Percentiles rank a stretch among this genome's conserved stretches.
Evolutionary conservation across 2,888 invertebrate genomes (phyloP).

Genomic region (Epicampocera succincta): DNA sequence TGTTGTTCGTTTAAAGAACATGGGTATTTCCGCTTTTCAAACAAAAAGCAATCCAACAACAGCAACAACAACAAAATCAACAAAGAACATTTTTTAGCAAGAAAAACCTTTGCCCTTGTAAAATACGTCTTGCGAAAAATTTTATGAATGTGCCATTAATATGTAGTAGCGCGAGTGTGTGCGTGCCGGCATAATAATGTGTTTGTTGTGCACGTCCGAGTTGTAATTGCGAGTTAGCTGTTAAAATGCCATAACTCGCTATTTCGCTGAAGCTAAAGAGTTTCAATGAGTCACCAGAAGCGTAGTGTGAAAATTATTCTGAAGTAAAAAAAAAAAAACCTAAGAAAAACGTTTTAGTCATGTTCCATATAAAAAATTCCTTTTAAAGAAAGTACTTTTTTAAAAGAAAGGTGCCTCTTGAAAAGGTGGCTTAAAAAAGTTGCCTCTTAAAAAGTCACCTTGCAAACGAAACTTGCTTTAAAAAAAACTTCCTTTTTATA

Average conservation of each 20-base stretch:
- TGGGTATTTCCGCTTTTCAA: conserved; percentile 65
- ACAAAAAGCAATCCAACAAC: conserved; percentile 13
- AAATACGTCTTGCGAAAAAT: conserved; percentile 10
- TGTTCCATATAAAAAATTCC: not conserved
- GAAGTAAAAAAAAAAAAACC: no score
- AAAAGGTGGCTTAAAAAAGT: not conserved
- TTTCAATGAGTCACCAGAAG: conserved; percentile 22
- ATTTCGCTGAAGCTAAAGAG: conserved; percentile 16
- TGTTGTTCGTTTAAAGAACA: conserved; percentile 56
- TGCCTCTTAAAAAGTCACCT: not conserved
- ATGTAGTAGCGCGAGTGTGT: conserved; percentile 1
- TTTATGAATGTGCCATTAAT: conserved; percentile 4
- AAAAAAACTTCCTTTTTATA: not conserved
- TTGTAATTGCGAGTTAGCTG: conserved; percentile 39
- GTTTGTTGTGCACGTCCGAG: not conserved
- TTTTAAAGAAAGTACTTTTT: not conserved
- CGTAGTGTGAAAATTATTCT: no score
- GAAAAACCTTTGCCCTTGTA: conserved; percentile 65
- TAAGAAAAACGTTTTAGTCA: no score
- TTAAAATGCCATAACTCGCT: conserved; percentile 53
- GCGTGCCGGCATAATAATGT: not conserved
- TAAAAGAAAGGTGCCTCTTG: not conserved
- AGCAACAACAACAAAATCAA: not conserved
- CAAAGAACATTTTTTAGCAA: conserved; percentile 3
- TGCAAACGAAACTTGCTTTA: not conserved